These are phyloP conservation scores for Leptothorax acervorum DNA, from an alignment of 2,888 invertebrate species.

Conservation along the genomic window DNA sequence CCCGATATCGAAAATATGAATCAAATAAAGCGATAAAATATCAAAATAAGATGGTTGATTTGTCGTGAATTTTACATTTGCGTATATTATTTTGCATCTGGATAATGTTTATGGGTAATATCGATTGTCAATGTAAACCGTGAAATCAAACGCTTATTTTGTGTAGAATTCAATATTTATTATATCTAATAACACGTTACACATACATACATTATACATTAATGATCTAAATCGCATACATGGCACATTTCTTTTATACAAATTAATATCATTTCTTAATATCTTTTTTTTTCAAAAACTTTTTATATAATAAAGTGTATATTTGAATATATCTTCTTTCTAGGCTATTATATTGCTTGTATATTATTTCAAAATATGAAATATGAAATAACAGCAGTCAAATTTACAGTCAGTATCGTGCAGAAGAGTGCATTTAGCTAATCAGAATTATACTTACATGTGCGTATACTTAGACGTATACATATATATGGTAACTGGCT, in stretches of 20 bases:
- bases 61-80: constrained; percentile 21
- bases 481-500: constrained; percentile 41
- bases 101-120: not conserved
- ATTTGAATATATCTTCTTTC: not conserved
- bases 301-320: not conserved
- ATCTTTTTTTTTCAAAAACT: not conserved
- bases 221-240: not conserved
- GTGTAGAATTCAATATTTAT: not conserved
- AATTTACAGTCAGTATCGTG: not conserved
- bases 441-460: constrained; percentile 32
- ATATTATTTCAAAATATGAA: not conserved
- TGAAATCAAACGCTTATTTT: constrained; percentile 2
- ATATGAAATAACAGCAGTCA: not conserved
- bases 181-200: not conserved
- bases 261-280: not conserved
- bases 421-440: constrained; percentile 33
- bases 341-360: not conserved
- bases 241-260: not conserved
- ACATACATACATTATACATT: not conserved
- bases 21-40: constrained; percentile 18
- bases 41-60: constrained; percentile 26
- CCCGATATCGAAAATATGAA: constrained; percentile 24
- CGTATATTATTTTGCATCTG: not conserved
- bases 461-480: not conserved
- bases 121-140: not conserved